Percentiles rank a stretch among this genome's conserved stretches.
Evolutionary conservation across 1,140 invertebrate species (phyloP).

Genomic region (Brachionus paranguensis): DNA sequence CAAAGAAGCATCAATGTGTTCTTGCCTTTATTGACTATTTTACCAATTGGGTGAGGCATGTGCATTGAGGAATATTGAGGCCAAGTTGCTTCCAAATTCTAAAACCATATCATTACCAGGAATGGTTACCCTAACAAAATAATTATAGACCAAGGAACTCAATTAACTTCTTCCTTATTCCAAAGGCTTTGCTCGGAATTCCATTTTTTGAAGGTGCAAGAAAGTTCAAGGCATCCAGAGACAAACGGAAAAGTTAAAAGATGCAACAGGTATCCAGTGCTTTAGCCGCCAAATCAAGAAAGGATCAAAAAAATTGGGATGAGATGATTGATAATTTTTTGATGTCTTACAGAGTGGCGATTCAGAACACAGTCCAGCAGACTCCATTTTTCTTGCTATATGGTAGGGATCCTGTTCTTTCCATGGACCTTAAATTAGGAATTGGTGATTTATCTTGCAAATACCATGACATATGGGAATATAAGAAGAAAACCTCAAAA

Average conservation of each 20-base stretch:
- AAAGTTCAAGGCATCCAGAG: slow-evolving; percentile 43
- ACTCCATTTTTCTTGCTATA: not conserved
- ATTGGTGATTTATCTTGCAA: not conserved
- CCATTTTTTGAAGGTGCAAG: slow-evolving; percentile 41
- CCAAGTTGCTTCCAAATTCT: slow-evolving; percentile 47
- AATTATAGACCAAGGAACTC: not conserved
- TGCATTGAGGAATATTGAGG: slow-evolving; percentile 50
- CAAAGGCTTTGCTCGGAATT: not conserved
- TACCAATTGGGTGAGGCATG: slow-evolving; percentile 53
- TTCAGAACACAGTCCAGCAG: not conserved
- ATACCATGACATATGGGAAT: not conserved
- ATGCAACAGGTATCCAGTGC: not conserved
- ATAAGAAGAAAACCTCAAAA: not conserved
- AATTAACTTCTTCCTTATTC: not conserved
- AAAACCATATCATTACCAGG: slow-evolving; percentile 45
- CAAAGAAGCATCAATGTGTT: slow-evolving; percentile 46
- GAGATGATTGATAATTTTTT: not conserved
- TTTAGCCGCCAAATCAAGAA: not conserved
- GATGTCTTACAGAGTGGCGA: not conserved
- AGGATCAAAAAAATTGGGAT: not conserved
- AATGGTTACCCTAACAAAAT: slow-evolving; percentile 41
- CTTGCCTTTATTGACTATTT: slow-evolving; percentile 51
- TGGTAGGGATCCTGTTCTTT: not conserved
- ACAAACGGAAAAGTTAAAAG: slow-evolving; percentile 42
- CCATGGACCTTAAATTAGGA: not conserved